Percentiles rank a stretch among this genome's conserved stretches.
phyloP scores from a whole-genome alignment of 2,888 invertebrate genomes.

The Lottia gigantea region DNA sequence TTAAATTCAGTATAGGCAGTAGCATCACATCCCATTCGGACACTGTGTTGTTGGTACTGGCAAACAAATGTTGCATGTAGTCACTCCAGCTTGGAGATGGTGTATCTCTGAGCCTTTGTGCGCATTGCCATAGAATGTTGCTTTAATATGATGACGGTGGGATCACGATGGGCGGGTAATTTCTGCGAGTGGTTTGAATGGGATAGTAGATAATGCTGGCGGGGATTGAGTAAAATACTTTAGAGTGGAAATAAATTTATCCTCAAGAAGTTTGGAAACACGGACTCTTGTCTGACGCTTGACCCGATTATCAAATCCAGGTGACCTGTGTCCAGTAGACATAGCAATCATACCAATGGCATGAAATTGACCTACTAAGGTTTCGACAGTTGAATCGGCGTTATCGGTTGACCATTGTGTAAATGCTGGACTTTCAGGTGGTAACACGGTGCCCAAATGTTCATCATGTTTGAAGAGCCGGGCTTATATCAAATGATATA shows the following conservation, averaged over 20 bases:
- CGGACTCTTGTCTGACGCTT: not conserved
- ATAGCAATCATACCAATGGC: not conserved
- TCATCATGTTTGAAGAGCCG: not conserved
- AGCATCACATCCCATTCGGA: not conserved
- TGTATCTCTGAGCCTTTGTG: not conserved
- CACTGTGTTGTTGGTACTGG: not conserved
- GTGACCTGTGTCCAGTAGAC: too few relatives aligned
- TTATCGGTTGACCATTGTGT: not conserved
- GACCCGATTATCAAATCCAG: not conserved
- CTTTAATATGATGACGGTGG: not conserved
- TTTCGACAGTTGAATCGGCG: not conserved
- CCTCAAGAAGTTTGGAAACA: not conserved
- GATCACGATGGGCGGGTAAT: not conserved
- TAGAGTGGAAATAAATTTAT: not conserved
- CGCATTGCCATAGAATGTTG: not conserved
- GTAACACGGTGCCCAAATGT: not conserved
- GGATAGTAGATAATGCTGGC: not conserved
- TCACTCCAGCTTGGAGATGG: not conserved
- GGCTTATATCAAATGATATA: not conserved
- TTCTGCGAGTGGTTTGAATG: not conserved
- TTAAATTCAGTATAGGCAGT: not conserved
- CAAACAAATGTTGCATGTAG: constrained; percentile 1
- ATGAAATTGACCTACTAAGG: not conserved
- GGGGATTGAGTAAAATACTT: not conserved
- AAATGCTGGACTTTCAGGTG: not conserved